Evolutionary conservation across 2,797 vertebrate species (phyloP), one percentile per base, ranked within the genome.

Genomic region (Hoplostethus atlanticus): DNA sequence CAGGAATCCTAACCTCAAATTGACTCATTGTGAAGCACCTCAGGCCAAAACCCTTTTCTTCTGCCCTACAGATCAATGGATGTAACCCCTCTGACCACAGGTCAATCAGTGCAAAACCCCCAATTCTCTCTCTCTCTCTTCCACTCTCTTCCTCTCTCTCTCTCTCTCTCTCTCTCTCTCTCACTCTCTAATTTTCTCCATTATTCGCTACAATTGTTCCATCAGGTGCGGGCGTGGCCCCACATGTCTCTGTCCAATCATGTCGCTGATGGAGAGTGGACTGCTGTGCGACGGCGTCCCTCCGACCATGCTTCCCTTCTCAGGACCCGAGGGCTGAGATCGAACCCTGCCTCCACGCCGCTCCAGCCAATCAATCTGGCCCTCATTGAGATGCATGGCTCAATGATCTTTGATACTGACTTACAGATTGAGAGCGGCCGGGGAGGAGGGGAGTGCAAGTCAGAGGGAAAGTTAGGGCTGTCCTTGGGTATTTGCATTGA

Each of bases 351-450:
- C 88, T 86, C 76, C 1, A 64, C 88, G 71, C 80, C 5, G 64
- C 81, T 84, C 70, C 82, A 68, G 53, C 79, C 84, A 90, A 94
- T 94, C 93, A 93, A 92, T 94, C 88, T 82, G 76, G 64, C 48
- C 75, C 91, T 94, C 91, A 93, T 93, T 93, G 84, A 89, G 87
- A 94, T 93, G 88, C 91, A 91, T 89, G 86, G 90, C 77, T 91
- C 90, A 88, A 90, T 92, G 90, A 90, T 91, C 86, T 90, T 76
- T 85, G 85, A 83, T 87, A 87, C 88, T 72, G 84, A 88, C 84
- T 87, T 89, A 87, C 84, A 84, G 83, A 89, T 88, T 69, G 74
- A 21, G 62, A 77, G 21, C 16, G 21, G 17, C n/a, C 42, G 12
- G 76, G 52, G 65, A 76, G 66, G 15, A 10, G 10, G 57, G 60